phyloP scores from a whole-genome alignment of 2,888 invertebrate species.

The Dermolepida albohirtum region DNA sequence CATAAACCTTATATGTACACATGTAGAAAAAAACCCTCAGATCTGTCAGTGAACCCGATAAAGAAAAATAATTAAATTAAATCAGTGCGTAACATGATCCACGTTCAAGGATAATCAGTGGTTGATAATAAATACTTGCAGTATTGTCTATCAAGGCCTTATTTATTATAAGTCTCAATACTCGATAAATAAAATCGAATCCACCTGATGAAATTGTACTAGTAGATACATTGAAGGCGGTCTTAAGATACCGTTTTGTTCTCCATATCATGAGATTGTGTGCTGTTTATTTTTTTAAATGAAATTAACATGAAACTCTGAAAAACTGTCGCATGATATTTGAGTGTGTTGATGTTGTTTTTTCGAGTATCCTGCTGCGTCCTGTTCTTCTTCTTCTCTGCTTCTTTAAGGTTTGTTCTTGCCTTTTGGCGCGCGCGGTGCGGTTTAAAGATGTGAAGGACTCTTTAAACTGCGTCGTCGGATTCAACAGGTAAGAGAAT shows the following conservation, averaged over 20 bases:
- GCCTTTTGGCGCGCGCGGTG: conserved; percentile 19
- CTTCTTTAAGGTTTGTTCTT: conserved; percentile 5
- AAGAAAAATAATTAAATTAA: conserved; percentile 29
- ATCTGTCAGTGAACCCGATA: conserved; percentile 42
- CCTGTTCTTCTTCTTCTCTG: conserved; percentile 6
- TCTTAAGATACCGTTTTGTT: conserved; percentile 19
- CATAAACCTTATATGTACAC: conserved; percentile 11
- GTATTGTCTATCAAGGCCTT: conserved; percentile 42
- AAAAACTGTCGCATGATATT: no score
- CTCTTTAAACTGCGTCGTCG: conserved; percentile 44
- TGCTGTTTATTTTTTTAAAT: no score
- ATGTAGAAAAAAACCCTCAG: conserved; percentile 16
- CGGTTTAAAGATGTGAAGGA: conserved; percentile 45
- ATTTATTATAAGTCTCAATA: conserved; percentile 18
- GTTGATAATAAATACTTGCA: conserved; percentile 45
- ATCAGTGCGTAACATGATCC: conserved; percentile 47
- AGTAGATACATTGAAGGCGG: conserved; percentile 19
- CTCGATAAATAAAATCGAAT: conserved; percentile 13
- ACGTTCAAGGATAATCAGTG: conserved; percentile 50
- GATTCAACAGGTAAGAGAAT: conserved; percentile 51
- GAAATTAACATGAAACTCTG: no score
- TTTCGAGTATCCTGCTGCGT: neutral
- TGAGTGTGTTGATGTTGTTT: conserved; percentile 15
- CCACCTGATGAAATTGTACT: conserved; percentile 16
- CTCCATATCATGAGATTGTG: conserved; percentile 1